Conservation (phyloP, 2,888 invertebrate species). For the Catocala fraxini region DNA sequence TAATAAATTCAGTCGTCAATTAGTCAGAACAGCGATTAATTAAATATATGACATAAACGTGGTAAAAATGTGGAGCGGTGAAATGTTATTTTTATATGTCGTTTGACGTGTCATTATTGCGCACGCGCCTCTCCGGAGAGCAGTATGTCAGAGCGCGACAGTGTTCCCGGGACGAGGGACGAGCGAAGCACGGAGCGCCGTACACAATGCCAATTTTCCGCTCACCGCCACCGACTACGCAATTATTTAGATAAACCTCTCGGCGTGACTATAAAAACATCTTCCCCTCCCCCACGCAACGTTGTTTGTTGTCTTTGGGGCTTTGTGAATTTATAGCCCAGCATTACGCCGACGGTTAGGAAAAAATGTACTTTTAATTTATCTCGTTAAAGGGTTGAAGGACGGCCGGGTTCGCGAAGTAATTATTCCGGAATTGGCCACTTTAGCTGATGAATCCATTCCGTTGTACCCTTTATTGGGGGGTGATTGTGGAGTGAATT, state of each 20-base stretch:
- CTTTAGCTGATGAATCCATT: slow-evolving; percentile 87
- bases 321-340: slow-evolving; percentile 84
- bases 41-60: no score
- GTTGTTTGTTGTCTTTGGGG: slow-evolving; percentile 86
- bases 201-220: slow-evolving; percentile 85
- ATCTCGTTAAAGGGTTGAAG: slow-evolving; percentile 88
- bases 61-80: background rate
- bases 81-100: slow-evolving; percentile 18
- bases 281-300: slow-evolving; percentile 78
- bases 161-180: slow-evolving; percentile 39
- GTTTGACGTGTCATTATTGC: slow-evolving; percentile 50
- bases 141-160: slow-evolving; percentile 45
- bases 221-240: slow-evolving; percentile 85
- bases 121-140: slow-evolving; percentile 52
- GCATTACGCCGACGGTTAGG: slow-evolving; percentile 83
- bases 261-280: slow-evolving; percentile 87
- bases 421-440: slow-evolving; percentile 87
- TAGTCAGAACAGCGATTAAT: no score
- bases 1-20: no score
- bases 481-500: slow-evolving; percentile 80
- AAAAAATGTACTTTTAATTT: slow-evolving; percentile 88
- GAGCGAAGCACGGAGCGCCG: slow-evolving; percentile 46
- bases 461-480: slow-evolving; percentile 74
- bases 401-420: slow-evolving; percentile 85
- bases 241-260: slow-evolving; percentile 88